A percentile compares a stretch with the other conserved stretches of the same genome.
phyloP scores from a whole-genome alignment of 2,888 invertebrate species.

The Neoscelio sp. region DNA sequence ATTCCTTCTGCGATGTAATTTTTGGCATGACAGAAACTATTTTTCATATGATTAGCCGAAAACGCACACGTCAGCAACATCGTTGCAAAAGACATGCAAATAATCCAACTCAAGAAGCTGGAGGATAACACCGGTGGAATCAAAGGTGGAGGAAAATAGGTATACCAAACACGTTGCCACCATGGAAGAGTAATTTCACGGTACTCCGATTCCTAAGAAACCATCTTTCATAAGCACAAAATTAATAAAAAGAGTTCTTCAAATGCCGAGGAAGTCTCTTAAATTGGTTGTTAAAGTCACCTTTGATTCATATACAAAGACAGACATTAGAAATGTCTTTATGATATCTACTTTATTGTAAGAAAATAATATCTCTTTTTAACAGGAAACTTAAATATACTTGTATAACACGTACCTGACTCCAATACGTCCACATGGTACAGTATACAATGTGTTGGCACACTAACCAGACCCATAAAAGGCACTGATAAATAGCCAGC shows the following conservation, averaged over 20 bases:
- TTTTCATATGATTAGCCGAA: conserved; percentile 56
- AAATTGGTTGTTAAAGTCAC: conserved; percentile 3
- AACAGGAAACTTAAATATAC: neutral
- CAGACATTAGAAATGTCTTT: neutral
- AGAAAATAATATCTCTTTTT: neutral
- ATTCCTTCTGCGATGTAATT: too few relatives aligned
- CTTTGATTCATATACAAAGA: neutral
- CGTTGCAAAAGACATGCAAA: conserved; percentile 75
- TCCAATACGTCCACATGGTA: conserved; percentile 77
- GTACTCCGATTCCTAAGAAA: conserved; percentile 73
- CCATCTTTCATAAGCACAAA: too few relatives aligned
- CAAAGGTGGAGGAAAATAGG: conserved; percentile 75
- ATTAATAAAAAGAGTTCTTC: too few relatives aligned
- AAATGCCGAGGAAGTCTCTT: too few relatives aligned
- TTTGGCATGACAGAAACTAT: neutral
- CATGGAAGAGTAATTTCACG: conserved; percentile 74
- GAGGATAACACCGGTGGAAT: conserved; percentile 76
- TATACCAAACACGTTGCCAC: conserved; percentile 80
- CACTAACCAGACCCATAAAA: conserved; percentile 79
- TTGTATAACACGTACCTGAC: conserved; percentile 72
- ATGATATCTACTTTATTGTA: too few relatives aligned
- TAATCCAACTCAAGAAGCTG: conserved; percentile 78
- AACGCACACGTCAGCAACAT: conserved; percentile 70
- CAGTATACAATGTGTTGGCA: conserved; percentile 79
- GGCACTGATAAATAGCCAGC: conserved; percentile 75